Evolutionary conservation across 2,113 vertebrate genomes (phyloP).

Genomic region (Epinephelus cyanopodus): DNA sequence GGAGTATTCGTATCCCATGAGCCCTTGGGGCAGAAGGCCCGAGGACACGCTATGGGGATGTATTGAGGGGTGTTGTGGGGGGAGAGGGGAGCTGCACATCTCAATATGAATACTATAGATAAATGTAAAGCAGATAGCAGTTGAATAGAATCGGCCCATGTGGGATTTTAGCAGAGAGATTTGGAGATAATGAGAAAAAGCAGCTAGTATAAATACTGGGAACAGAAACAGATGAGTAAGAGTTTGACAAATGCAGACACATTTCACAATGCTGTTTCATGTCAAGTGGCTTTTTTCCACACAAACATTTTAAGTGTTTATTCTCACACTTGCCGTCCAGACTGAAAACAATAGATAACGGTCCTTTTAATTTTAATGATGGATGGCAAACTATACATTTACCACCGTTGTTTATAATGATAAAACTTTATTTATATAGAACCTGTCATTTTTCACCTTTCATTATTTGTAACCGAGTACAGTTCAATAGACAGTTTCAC

Average conservation of each 20-base stretch:
- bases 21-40: constrained; percentile 79
- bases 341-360: too few relatives aligned
- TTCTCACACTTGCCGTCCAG: background rate
- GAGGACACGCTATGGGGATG: constrained; percentile 76
- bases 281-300: background rate
- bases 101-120: constrained; percentile 66
- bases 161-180: constrained; percentile 67
- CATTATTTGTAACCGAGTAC: background rate
- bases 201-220: constrained; percentile 10
- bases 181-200: constrained; percentile 42
- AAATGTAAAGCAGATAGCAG: constrained; percentile 63
- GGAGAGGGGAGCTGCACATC: constrained; percentile 40
- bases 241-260: constrained; percentile 6
- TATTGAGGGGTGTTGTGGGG: constrained; percentile 47
- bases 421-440: too few relatives aligned
- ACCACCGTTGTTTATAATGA: background rate
- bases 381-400: background rate
- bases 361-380: background rate
- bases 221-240: constrained; percentile 22
- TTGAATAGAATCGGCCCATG: constrained; percentile 60
- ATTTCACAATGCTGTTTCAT: constrained; percentile 11
- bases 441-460: too few relatives aligned
- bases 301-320: background rate
- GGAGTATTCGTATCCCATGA: constrained; percentile 78
- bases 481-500: background rate